These are phyloP conservation scores for Spodoptera frugiperda DNA, from an alignment of 1,140 invertebrate species.

Conservation along the genomic window DNA sequence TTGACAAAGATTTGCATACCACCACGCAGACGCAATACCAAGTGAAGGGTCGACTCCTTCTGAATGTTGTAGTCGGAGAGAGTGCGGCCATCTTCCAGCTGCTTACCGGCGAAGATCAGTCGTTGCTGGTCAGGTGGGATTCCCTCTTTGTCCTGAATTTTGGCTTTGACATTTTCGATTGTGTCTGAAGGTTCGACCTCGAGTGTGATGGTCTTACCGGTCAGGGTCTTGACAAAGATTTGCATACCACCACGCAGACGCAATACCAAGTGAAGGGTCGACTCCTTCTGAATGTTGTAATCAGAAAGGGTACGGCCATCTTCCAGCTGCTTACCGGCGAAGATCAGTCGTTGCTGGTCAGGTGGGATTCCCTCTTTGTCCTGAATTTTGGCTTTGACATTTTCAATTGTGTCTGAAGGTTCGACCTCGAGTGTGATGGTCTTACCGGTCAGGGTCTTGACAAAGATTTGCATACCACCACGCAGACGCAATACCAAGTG, in stretches of 20 bases:
- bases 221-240: slow-evolving; percentile 39
- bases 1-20: slow-evolving; percentile 47
- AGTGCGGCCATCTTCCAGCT: slow-evolving; percentile 37
- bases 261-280: background rate
- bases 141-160: slow-evolving; percentile 46
- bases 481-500: slow-evolving; percentile 69
- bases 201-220: slow-evolving; percentile 41
- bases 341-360: slow-evolving; percentile 89
- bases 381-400: slow-evolving; percentile 46
- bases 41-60: slow-evolving; percentile 34
- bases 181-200: slow-evolving; percentile 43
- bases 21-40: slow-evolving; percentile 32
- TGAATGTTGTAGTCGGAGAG: slow-evolving; percentile 42
- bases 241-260: slow-evolving; percentile 19
- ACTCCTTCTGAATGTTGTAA: slow-evolving; percentile 20
- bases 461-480: slow-evolving; percentile 95
- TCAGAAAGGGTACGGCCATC: background rate
- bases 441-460: slow-evolving; percentile 1
- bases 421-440: slow-evolving; percentile 83
- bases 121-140: slow-evolving; percentile 43
- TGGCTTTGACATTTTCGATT: slow-evolving; percentile 45
- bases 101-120: slow-evolving; percentile 41
- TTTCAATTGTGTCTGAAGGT: slow-evolving; percentile 65
- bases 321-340: slow-evolving; percentile 61
- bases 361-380: slow-evolving; percentile 69